These are phyloP conservation scores for Lordiphosa clarofinis DNA, from an alignment of 1,140 invertebrate genomes.

Conservation along the genomic window DNA sequence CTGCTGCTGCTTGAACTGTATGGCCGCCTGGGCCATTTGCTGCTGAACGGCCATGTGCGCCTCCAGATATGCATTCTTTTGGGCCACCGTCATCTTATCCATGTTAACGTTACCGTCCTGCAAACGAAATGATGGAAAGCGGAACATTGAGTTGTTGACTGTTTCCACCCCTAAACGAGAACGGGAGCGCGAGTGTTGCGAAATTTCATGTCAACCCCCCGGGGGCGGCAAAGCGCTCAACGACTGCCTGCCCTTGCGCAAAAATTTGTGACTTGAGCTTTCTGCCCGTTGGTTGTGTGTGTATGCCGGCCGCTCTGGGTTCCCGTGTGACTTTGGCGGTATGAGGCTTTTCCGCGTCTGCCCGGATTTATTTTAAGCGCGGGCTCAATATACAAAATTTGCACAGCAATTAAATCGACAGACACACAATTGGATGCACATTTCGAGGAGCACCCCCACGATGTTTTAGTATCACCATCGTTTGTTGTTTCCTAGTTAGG, in stretches of 20 bases:
- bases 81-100: slow-evolving; percentile 87
- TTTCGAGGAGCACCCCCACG: slow-evolving; percentile 3
- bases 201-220: slow-evolving; percentile 53
- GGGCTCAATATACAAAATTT: slow-evolving; percentile 20
- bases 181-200: slow-evolving; percentile 64
- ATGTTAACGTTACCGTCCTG: slow-evolving; percentile 84
- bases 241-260: slow-evolving; percentile 69
- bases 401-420: slow-evolving; percentile 1
- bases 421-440: no score
- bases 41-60: slow-evolving; percentile 88
- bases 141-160: slow-evolving; percentile 31
- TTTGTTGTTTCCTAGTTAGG: neutral
- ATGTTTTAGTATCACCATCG: slow-evolving; percentile 12
- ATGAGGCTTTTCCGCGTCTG: slow-evolving; percentile 71
- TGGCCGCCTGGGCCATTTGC: slow-evolving; percentile 87
- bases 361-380: slow-evolving; percentile 68
- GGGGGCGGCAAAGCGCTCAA: slow-evolving; percentile 46
- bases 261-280: slow-evolving; percentile 75
- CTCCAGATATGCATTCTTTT: slow-evolving; percentile 86
- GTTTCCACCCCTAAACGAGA: slow-evolving; percentile 64
- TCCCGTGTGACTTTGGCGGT: slow-evolving; percentile 31
- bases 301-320: slow-evolving; percentile 62
- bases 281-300: slow-evolving; percentile 49
- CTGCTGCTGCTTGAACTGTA: slow-evolving; percentile 82
- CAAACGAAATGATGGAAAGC: neutral